Conservation (phyloP, 2,888 invertebrate species). For the Marronus borbonicus region DNA sequence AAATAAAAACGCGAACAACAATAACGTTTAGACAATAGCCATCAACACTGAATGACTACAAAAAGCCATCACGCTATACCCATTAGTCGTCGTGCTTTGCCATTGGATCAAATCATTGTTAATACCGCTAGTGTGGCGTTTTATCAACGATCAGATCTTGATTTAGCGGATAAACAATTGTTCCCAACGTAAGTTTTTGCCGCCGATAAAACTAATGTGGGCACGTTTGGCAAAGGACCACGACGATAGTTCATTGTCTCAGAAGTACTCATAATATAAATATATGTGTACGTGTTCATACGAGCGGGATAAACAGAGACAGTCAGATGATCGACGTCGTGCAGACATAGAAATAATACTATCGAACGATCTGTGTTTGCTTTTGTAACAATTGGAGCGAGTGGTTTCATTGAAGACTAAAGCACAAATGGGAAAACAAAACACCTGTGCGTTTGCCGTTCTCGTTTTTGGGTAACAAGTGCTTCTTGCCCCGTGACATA, state of each 20-base stretch:
- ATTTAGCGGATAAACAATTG: conserved; percentile 6
- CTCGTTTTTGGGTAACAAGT: conserved; percentile 41
- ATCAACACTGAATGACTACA: conserved; percentile 6
- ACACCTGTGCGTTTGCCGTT: conserved; percentile 32
- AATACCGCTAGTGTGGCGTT: not conserved
- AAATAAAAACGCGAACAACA: no score
- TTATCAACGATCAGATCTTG: conserved; percentile 12
- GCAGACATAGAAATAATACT: conserved; percentile 20
- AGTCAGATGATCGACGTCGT: not conserved
- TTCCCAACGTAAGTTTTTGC: not conserved
- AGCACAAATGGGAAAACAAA: conserved; percentile 31
- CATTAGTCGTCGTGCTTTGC: conserved; percentile 2
- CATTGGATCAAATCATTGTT: not conserved
- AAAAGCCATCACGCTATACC: conserved; percentile 4
- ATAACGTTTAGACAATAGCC: conserved; percentile 1
- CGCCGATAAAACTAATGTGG: not conserved
- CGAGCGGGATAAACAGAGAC: not conserved
- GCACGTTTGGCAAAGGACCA: conserved; percentile 1
- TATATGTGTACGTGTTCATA: not conserved
- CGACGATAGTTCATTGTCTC: not conserved
- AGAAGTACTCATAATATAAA: not conserved
- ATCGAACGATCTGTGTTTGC: conserved; percentile 36
- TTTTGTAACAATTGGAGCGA: conserved; percentile 29
- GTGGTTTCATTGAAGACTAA: conserved; percentile 37
- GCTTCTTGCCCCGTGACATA: conserved; percentile 1